phyloP scores from a whole-genome alignment of 2,888 invertebrate species.

The Drosophila nr. perissopoda region DNA sequence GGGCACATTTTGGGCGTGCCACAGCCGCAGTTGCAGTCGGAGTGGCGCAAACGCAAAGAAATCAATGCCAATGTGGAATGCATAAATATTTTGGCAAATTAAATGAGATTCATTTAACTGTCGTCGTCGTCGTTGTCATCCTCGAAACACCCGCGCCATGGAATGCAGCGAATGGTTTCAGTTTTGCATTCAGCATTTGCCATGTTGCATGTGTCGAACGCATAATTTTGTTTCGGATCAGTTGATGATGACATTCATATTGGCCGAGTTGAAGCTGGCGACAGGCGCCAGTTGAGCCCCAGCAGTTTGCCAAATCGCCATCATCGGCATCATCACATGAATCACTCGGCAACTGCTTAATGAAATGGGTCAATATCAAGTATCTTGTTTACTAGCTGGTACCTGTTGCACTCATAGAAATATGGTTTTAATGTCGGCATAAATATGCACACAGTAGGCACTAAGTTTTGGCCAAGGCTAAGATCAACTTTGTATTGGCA shows the following conservation, averaged over 20 bases:
- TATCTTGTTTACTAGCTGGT: conserved; percentile 16
- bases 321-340: conserved; percentile 31
- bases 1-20: conserved; percentile 67
- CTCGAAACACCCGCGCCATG: conserved; percentile 51
- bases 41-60: conserved; percentile 37
- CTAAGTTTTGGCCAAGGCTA: conserved; percentile 1
- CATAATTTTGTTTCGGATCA: conserved; percentile 58
- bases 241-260: conserved; percentile 72
- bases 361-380: conserved; percentile 54
- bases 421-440: conserved; percentile 42
- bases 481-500: conserved; percentile 24
- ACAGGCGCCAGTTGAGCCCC: conserved; percentile 60
- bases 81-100: conserved; percentile 78
- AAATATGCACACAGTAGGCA: conserved; percentile 27
- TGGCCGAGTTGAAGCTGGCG: conserved; percentile 28
- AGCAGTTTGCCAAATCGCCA: conserved; percentile 17
- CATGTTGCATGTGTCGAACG: conserved; percentile 68
- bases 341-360: conserved; percentile 38
- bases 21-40: conserved; percentile 13
- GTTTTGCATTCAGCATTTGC: conserved; percentile 19
- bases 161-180: conserved; percentile 29
- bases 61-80: conserved; percentile 67
- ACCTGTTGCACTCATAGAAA: conserved; percentile 58
- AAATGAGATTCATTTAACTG: conserved; percentile 77
- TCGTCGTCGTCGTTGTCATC: conserved; percentile 53